These are phyloP conservation scores for Aepyceros melampus DNA, from an alignment of 2,113 vertebrate genomes.

Conservation along the genomic window DNA sequence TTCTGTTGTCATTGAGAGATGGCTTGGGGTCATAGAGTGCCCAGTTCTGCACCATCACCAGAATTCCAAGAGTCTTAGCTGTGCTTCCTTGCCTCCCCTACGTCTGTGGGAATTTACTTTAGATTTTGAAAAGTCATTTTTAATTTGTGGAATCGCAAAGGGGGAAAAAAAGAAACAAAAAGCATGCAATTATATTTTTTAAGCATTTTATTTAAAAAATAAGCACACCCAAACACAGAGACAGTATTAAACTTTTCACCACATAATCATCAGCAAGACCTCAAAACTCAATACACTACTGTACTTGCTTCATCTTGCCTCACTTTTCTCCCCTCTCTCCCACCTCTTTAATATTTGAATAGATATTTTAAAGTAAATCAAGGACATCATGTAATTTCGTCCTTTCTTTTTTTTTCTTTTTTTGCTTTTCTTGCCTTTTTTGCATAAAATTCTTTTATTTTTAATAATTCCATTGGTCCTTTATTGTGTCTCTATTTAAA, in stretches of 20 bases:
- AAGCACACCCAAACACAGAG: neutral
- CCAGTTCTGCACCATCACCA: neutral
- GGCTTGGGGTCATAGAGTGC: fast-evolving
- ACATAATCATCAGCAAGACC: neutral
- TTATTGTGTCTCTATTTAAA: neutral
- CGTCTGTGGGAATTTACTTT: neutral
- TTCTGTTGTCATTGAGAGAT: neutral
- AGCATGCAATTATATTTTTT: neutral
- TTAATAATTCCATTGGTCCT: neutral
- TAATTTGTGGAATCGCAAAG: neutral
- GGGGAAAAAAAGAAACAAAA: fast-evolving
- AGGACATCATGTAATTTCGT: neutral
- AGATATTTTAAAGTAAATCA: neutral
- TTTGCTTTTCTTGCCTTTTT: neutral
- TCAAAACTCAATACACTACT: neutral
- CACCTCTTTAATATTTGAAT: neutral
- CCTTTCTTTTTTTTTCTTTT: neutral
- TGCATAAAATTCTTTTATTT: neutral
- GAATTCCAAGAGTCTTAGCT: neutral
- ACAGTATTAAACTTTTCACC: neutral
- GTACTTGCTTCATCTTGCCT: neutral
- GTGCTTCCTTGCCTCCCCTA: neutral
- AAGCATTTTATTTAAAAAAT: neutral
- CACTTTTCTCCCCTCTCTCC: fast-evolving
- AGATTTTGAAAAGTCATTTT: neutral